Evolutionary conservation across 2,113 vertebrate species (phyloP).

Genomic region (Genyomyrus donnyi): DNA sequence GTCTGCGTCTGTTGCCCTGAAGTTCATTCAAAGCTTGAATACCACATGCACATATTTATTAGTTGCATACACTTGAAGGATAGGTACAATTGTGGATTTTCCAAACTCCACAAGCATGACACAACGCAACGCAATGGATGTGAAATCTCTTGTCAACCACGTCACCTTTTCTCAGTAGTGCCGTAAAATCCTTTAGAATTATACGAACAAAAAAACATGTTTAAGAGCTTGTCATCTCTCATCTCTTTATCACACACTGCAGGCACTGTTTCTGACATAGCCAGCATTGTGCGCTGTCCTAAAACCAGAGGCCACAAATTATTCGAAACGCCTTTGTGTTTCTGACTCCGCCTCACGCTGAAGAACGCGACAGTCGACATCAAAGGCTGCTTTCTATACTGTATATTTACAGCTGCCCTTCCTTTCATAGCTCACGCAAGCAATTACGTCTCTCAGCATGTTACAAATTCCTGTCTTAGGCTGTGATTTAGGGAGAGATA

Average conservation of each 20-base stretch:
- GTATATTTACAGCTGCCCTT: background rate
- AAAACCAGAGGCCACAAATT: background rate
- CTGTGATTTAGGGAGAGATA: background rate
- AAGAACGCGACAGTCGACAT: background rate
- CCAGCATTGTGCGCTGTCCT: background rate
- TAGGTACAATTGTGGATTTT: background rate
- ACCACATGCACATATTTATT: background rate
- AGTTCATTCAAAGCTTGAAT: background rate
- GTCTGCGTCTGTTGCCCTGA: background rate
- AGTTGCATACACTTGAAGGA: background rate
- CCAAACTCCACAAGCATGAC: background rate
- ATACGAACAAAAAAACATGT: slow-evolving; percentile 4
- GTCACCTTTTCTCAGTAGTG: background rate
- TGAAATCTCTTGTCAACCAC: slow-evolving; percentile 9
- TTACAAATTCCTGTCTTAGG: background rate
- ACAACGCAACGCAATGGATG: background rate
- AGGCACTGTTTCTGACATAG: slow-evolving; percentile 7
- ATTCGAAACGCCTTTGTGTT: background rate
- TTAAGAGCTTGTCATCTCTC: slow-evolving; percentile 14
- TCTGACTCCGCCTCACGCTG: background rate
- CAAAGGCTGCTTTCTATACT: background rate
- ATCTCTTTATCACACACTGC: slow-evolving; percentile 16
- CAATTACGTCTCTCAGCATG: background rate
- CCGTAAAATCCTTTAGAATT: slow-evolving; percentile 17
- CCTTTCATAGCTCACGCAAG: background rate